Conservation (phyloP, 2,113 vertebrate genomes). For the Urocynchramus pylzowi region DNA sequence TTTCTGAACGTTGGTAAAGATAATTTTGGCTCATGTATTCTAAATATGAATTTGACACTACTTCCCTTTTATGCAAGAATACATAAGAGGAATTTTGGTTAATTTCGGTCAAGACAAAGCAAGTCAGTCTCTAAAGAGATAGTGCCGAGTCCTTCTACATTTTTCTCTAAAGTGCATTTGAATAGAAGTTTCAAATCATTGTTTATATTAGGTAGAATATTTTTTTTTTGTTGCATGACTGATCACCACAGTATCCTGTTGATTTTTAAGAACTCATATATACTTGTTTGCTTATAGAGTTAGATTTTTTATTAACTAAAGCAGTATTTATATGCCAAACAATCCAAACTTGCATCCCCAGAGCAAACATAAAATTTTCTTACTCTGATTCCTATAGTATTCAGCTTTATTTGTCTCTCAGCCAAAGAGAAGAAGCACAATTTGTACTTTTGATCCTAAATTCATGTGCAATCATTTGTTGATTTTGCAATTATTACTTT, state of each 20-base stretch:
- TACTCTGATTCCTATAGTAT: background rate
- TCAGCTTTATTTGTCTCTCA: background rate
- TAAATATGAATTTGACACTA: background rate
- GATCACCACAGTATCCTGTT: background rate
- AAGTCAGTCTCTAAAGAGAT: background rate
- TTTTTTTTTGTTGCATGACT: background rate
- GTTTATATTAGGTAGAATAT: background rate
- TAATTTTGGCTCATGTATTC: background rate
- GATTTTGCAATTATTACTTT: background rate
- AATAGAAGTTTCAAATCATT: background rate
- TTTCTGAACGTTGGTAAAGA: background rate
- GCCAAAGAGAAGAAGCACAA: background rate
- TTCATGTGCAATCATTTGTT: background rate
- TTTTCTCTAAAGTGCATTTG: background rate
- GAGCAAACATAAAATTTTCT: background rate
- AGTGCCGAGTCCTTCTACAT: background rate
- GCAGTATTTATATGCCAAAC: background rate
- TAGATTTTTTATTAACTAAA: background rate
- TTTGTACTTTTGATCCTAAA: background rate
- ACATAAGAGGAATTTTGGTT: background rate
- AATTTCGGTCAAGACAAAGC: background rate
- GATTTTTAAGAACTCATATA: background rate
- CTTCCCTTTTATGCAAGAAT: background rate
- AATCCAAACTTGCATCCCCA: background rate
- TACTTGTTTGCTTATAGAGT: background rate